Base-by-base conservation (phyloP, 1,140 invertebrate species). In the Ruditapes philippinarum region DNA sequence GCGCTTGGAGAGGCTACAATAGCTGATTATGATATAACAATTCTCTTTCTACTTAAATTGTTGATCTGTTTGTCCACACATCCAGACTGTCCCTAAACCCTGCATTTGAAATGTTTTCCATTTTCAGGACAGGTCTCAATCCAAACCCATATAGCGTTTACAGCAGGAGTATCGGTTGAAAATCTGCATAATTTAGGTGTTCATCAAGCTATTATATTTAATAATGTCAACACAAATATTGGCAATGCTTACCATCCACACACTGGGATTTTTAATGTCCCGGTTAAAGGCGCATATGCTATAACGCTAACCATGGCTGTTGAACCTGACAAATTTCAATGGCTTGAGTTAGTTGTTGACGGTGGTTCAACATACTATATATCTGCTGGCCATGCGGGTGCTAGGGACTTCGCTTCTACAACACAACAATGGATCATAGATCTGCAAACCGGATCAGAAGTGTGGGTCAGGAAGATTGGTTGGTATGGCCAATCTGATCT, bases 171-270 rank as follows among this genome's bases (percentile, higher is more conserved):
- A 9, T 33, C 31, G 4, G 74, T 79, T 22, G 4, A 25, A 9
- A 54, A 28, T 38, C 28, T 79, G n/a, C 12, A 14, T 14, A 45
- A 79, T 28, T 42, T 79, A 17, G 74, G 74, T 42, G 74, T 68
- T 17, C 68, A 83, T 33, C 81, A 89, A 40, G 57, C 74, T 7
- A 80, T 89, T 25, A 31, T 51, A 17, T 89, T 80, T 38, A 82
- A 89, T 36, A 14, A 22, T 45, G 73, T 80, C 7, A 36, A 45
- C 4, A 70, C 76, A 0, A 85, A 89, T 42, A 4, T 42, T 40
- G 88, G 82, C 25, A 51, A 31, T 22, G 74, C 81, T 7, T 89
- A 89, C 38, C 25, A 85, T 25, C 9, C 4, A 0, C 11, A 54
- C 0, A 45, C 7, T 25, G 88, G 88, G 7, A 45, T 85, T n/a